A percentile compares a stretch with the other conserved stretches of the same genome.
phyloP scores from a whole-genome alignment of 2,797 vertebrate species.

The Anisognathus igniventris region DNA sequence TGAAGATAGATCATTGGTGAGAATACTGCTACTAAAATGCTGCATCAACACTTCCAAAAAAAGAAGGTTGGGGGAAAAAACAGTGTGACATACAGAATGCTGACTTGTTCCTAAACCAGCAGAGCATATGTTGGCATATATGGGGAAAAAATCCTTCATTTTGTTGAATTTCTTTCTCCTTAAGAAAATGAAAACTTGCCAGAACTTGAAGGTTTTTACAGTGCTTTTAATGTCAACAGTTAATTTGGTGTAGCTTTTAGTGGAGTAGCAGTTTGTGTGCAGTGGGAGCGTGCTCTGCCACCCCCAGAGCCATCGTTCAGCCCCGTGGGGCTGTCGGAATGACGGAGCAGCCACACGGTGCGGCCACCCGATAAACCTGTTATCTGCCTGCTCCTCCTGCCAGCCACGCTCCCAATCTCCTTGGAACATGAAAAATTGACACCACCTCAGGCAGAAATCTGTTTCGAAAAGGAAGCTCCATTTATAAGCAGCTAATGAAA shows the following conservation, averaged over 20 bases:
- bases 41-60: neutral
- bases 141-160: neutral
- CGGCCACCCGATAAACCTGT: conserved; percentile 72
- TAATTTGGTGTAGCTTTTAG: neutral
- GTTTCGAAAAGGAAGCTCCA: conserved; percentile 68
- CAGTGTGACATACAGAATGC: neutral
- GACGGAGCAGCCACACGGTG: conserved; percentile 51
- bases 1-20: neutral
- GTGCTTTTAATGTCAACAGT: neutral
- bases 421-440: conserved; percentile 71
- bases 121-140: neutral
- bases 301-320: conserved; percentile 43
- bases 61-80: neutral
- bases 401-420: conserved; percentile 56
- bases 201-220: neutral
- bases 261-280: neutral
- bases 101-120: neutral
- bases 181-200: neutral
- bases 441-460: conserved; percentile 72
- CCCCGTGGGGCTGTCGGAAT: conserved; percentile 50
- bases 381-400: conserved; percentile 67
- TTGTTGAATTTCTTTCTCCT: neutral
- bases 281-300: neutral
- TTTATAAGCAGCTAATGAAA: conserved; percentile 74
- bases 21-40: neutral